Evolutionary conservation across 2,888 invertebrate species (phyloP).

Genomic region (Drosophila subquinaria): DNA sequence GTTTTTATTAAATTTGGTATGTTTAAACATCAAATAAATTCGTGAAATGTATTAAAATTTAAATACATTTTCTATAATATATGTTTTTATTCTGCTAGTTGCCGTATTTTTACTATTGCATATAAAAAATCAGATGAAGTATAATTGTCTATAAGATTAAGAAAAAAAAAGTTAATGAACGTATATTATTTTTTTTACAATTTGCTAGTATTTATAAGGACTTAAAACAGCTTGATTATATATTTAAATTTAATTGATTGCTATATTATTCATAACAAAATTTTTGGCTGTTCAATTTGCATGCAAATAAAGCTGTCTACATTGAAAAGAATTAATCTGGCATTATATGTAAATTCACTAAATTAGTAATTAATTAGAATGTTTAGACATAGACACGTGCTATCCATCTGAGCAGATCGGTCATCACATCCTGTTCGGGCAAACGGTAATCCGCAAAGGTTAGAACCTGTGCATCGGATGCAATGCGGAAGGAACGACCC

Average conservation of each 20-base stretch:
- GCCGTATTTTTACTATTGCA: too few relatives aligned
- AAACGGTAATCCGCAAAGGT: conserved; percentile 90
- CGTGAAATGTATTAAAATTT: too few relatives aligned
- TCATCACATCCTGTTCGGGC: conserved; percentile 90
- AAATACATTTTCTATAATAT: too few relatives aligned
- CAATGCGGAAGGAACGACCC: conserved; percentile 91
- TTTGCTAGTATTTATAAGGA: neutral
- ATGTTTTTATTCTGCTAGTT: too few relatives aligned
- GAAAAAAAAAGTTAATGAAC: too few relatives aligned
- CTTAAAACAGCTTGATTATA: neutral
- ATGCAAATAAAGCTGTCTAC: neutral
- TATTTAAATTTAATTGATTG: neutral
- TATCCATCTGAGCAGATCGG: conserved; percentile 91
- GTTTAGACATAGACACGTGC: conserved; percentile 64
- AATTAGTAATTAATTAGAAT: conserved; percentile 22
- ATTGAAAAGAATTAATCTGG: neutral
- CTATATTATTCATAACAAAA: neutral
- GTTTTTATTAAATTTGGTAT: too few relatives aligned
- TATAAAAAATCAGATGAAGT: too few relatives aligned
- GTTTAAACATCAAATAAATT: too few relatives aligned
- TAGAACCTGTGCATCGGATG: conserved; percentile 89
- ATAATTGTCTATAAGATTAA: too few relatives aligned
- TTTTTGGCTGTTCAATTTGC: neutral
- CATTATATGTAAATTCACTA: conserved; percentile 15
- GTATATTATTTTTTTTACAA: neutral